phyloP scores from a whole-genome alignment of 2,113 vertebrate genomes.

The Meriones unguiculatus region DNA sequence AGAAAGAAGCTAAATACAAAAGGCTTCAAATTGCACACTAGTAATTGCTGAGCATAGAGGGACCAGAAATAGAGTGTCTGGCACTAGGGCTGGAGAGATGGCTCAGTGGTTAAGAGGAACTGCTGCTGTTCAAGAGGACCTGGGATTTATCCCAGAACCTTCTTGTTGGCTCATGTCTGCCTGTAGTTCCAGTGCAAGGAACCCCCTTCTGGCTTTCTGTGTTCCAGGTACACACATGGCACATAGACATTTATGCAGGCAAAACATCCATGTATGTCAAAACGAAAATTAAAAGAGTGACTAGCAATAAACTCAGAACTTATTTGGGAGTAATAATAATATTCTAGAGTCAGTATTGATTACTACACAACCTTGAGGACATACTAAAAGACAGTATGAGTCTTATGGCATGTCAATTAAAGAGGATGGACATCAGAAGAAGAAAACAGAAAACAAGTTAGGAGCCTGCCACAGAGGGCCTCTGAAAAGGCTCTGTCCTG shows the following conservation, averaged over 20 bases:
- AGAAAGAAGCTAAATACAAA: neutral
- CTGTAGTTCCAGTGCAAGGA: neutral
- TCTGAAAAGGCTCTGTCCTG: no score
- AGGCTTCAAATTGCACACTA: neutral
- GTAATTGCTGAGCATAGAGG: neutral
- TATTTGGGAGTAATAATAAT: neutral
- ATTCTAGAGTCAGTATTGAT: slow-evolving; percentile 1
- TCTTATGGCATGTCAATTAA: neutral
- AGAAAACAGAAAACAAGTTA: no score
- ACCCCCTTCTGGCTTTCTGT: neutral
- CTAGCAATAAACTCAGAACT: neutral
- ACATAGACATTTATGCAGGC: neutral
- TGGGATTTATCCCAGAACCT: neutral
- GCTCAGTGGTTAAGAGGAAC: neutral
- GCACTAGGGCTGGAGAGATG: neutral
- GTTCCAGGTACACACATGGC: neutral
- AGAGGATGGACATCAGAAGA: no score
- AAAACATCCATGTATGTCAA: neutral
- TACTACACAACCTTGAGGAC: neutral
- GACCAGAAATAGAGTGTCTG: neutral
- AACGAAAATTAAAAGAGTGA: neutral
- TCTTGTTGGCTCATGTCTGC: neutral
- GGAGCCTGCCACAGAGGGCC: no score
- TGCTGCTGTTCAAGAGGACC: neutral
- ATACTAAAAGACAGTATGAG: neutral